Evolutionary conservation across 2,113 vertebrate genomes (phyloP), one percentile per base, ranked within the genome.

Genomic region (Turnix velox): DNA sequence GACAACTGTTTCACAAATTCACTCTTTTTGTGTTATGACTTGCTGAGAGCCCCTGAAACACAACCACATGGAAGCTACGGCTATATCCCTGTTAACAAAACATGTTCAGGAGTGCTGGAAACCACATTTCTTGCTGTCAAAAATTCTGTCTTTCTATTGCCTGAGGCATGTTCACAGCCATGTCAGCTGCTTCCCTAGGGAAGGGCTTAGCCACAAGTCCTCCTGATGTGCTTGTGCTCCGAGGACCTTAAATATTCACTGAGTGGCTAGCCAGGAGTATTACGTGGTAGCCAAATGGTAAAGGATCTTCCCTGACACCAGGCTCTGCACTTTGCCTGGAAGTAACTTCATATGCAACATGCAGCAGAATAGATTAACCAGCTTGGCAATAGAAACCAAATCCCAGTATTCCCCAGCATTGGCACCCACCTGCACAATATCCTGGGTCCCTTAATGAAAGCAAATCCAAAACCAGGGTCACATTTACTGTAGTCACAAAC

Each of bases 121-220:
- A 27, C 6, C 31, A n/a, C 18, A 25, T 2, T 14, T 66, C 31
- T 30, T 28, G 7, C 48, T 49, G 4, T 30, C 18, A 16, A 42
- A 19, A 54, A 6, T 43, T 43, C 13, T 39, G 14, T 12, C 24
- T 10, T 17, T 10, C 20, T 45, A n/a, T 31, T 46, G 39, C 16
- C n/a, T 0, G 2, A 43, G 30, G 3, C 0, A 0, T 2, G 0
- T 39, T 80, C 30, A n/a, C 14, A 66, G 18, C 30, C 0, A 0
- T 35, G 22, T 4, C 71, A 15, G 30, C 31, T 87, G 27, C 40
- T 27, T 55, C 31, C 55, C 40, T 43, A 46, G n/a, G 30, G 42
- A 58, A 67, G 23, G 14, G 20, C 4, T 87, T 22, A 51, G 37
- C 16, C 74, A 28, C 31, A 57, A 43, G 20, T 15, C 20, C 33